phyloP scores from a whole-genome alignment of 1,140 invertebrate species.

The Drosophila parvula region DNA sequence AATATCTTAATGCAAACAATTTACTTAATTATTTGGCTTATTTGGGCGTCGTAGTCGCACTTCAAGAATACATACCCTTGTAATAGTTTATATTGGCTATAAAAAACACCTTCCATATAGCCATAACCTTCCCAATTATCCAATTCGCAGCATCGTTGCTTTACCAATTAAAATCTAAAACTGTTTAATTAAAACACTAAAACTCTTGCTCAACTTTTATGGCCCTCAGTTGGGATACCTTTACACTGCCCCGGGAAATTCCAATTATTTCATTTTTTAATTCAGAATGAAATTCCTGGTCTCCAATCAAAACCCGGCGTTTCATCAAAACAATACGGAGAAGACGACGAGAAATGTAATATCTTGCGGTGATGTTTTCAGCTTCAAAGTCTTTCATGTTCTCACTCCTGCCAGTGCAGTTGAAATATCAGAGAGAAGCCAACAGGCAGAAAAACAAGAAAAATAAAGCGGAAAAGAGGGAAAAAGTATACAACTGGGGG shows the following conservation, averaged over 20 bases:
- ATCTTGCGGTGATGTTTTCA: slow-evolving; percentile 14
- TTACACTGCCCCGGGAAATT: slow-evolving; percentile 2
- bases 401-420: background rate
- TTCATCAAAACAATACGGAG: slow-evolving; percentile 18
- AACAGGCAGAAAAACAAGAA: slow-evolving; percentile 9
- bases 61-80: background rate
- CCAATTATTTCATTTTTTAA: slow-evolving; percentile 29
- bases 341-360: slow-evolving; percentile 15
- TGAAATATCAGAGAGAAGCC: slow-evolving; percentile 6
- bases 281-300: slow-evolving; percentile 17
- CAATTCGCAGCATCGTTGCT: background rate
- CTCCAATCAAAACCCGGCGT: slow-evolving; percentile 5
- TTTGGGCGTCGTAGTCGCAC: background rate
- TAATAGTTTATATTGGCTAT: background rate
- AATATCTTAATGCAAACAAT: too few species aligned
- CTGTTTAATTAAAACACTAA: background rate
- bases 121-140: background rate
- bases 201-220: background rate
- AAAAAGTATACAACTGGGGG: slow-evolving; percentile 5
- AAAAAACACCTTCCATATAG: background rate
- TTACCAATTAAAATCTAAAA: slow-evolving; percentile 5
- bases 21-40: too few species aligned
- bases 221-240: background rate
- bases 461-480: slow-evolving; percentile 5
- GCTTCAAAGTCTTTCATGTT: slow-evolving; percentile 28